Evolutionary conservation across 2,797 vertebrate species (phyloP).

Genomic region (Threskiornis aethiopicus): DNA sequence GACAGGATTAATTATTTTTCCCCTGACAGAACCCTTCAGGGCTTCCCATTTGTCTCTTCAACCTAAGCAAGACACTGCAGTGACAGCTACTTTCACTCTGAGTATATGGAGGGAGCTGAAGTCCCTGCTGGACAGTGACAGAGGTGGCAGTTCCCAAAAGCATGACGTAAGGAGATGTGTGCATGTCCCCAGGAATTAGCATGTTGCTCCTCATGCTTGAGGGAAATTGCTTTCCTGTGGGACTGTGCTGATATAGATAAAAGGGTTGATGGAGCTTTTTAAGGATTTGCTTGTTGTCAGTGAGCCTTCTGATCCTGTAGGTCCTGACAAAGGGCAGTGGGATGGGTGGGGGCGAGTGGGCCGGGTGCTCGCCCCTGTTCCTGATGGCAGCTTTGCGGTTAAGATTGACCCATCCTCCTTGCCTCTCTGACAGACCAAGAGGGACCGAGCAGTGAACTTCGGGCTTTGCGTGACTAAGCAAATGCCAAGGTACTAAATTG

Average conservation of each 20-base stretch:
- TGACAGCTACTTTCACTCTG: background rate
- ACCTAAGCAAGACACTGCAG: background rate
- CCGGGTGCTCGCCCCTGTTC: fast-evolving
- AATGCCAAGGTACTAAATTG: background rate
- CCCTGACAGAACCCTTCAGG: background rate
- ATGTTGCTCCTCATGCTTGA: background rate
- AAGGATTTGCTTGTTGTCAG: background rate
- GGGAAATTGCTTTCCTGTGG: background rate
- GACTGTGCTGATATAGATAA: background rate
- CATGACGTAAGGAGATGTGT: background rate
- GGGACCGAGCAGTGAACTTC: background rate
- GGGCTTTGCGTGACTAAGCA: background rate
- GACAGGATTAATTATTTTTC: background rate
- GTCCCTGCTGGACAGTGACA: background rate
- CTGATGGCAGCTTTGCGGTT: background rate
- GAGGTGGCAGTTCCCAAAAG: background rate
- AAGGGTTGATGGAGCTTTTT: background rate
- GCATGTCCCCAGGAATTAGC: background rate
- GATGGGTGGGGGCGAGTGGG: fast-evolving
- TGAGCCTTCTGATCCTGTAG: background rate
- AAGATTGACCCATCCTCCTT: background rate
- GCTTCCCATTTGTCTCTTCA: background rate
- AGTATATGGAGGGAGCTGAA: background rate
- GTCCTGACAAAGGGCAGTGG: background rate
- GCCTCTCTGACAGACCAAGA: background rate